Percentiles rank a stretch among this genome's conserved stretches.
These are phyloP conservation scores for Phylloscopus collybita DNA, from an alignment of 2,797 vertebrate species.

Conservation along the genomic window DNA sequence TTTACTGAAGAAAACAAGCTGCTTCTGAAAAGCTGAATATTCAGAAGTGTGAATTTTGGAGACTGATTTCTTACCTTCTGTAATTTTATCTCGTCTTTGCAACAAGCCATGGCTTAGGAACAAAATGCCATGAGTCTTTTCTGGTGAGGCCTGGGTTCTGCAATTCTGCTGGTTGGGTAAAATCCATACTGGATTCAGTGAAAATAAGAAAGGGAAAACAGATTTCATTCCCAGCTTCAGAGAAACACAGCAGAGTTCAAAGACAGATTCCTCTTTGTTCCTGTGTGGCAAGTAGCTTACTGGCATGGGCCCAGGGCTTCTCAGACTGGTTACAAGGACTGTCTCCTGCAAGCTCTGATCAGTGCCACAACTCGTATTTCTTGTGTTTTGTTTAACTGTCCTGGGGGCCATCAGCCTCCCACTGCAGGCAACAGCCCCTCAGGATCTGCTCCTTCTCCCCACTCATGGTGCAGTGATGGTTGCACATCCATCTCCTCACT, in stretches of 20 bases:
- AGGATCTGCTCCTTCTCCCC: background rate
- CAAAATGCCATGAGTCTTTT: background rate
- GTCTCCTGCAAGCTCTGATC: constrained; percentile 21
- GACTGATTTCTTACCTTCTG: background rate
- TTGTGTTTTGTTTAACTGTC: background rate
- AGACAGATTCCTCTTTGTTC: constrained; percentile 29
- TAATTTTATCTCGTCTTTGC: background rate
- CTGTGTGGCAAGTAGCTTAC: background rate
- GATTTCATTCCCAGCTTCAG: background rate
- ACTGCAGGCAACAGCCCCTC: constrained; percentile 16
- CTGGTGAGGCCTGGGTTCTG: background rate
- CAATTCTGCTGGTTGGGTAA: background rate
- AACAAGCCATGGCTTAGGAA: background rate
- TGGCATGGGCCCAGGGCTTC: constrained; percentile 12
- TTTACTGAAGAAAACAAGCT: background rate
- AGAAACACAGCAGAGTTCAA: background rate
- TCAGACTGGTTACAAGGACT: constrained; percentile 12
- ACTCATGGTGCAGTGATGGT: background rate
- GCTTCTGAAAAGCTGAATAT: background rate
- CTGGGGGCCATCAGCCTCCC: constrained; percentile 21
- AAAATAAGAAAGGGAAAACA: background rate
- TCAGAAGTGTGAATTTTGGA: background rate
- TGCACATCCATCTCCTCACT: background rate
- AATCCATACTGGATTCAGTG: background rate
- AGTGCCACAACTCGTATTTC: constrained; percentile 34